Percentiles rank a stretch among this genome's conserved stretches.
Conservation (phyloP, 2,797 vertebrate genomes). For the Microtus californicus region DNA sequence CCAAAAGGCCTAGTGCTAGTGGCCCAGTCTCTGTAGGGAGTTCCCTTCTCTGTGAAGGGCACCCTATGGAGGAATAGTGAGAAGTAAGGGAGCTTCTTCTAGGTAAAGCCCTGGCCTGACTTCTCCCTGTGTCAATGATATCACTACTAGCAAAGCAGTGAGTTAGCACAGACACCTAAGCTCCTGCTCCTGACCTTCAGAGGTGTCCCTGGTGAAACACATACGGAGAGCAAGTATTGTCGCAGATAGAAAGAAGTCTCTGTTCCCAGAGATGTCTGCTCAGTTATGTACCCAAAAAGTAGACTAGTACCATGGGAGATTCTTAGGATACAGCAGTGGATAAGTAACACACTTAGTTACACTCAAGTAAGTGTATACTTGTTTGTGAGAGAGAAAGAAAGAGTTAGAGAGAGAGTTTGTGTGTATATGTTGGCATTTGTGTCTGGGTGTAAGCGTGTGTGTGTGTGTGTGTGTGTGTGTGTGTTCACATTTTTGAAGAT, state of each 20-base stretch:
- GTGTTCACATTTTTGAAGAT: background rate
- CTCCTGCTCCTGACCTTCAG: background rate
- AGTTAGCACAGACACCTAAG: background rate
- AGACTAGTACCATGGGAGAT: background rate
- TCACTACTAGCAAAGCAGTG: background rate
- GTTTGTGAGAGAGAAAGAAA: background rate
- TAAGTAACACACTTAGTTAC: background rate
- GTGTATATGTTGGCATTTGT: background rate
- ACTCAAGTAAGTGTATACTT: background rate
- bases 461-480: background rate
- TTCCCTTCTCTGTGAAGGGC: conserved; percentile 32
- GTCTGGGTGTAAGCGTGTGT: background rate
- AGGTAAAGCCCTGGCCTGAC: background rate
- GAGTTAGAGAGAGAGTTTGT: too few relatives aligned
- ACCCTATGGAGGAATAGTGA: background rate
- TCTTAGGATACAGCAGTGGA: background rate
- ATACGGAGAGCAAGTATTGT: background rate
- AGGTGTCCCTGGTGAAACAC: background rate
- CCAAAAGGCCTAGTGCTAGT: background rate
- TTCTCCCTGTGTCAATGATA: fast-evolving
- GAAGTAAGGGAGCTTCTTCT: background rate
- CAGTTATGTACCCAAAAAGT: background rate
- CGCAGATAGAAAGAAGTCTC: background rate
- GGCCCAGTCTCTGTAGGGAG: background rate
- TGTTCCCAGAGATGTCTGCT: background rate